A percentile compares a stretch with the other conserved stretches of the same genome.
Evolutionary conservation across 2,113 vertebrate species (phyloP).

Genomic region (Bubalus kerabau): DNA sequence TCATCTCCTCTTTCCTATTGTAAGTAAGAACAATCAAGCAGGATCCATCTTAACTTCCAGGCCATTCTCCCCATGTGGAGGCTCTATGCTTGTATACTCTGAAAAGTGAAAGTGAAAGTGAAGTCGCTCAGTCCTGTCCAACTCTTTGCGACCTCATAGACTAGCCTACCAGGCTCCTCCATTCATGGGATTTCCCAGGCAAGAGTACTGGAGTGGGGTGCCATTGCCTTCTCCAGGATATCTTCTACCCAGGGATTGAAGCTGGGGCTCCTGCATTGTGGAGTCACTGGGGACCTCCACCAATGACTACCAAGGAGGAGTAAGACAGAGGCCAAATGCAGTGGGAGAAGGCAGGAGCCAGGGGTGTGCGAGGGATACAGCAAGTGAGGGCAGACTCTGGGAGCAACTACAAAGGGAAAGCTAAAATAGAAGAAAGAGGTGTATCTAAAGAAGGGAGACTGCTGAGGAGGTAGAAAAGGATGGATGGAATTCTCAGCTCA

Average conservation of each 20-base stretch:
- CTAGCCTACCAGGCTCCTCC: neutral
- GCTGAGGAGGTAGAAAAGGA: neutral
- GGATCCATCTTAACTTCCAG: neutral
- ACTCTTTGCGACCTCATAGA: neutral
- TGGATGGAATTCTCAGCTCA: neutral
- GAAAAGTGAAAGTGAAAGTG: neutral
- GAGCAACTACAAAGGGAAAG: neutral
- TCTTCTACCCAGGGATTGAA: neutral
- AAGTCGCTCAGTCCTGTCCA: accelerated
- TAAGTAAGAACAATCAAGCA: neutral
- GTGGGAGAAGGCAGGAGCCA: neutral
- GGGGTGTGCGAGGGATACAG: neutral
- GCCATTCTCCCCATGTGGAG: neutral
- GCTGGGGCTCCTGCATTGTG: neutral
- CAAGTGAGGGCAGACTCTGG: neutral
- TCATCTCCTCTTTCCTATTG: neutral
- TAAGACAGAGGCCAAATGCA: neutral
- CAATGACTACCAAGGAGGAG: neutral
- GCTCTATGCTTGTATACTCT: neutral
- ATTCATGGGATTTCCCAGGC: neutral
- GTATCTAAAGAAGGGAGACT: neutral
- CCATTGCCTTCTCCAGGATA: neutral
- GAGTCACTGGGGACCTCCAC: neutral
- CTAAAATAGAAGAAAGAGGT: neutral
- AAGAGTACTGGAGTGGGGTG: neutral